These are phyloP conservation scores for Trematocara variabile DNA, from an alignment of 2,113 vertebrate genomes.

Conservation along the genomic window DNA sequence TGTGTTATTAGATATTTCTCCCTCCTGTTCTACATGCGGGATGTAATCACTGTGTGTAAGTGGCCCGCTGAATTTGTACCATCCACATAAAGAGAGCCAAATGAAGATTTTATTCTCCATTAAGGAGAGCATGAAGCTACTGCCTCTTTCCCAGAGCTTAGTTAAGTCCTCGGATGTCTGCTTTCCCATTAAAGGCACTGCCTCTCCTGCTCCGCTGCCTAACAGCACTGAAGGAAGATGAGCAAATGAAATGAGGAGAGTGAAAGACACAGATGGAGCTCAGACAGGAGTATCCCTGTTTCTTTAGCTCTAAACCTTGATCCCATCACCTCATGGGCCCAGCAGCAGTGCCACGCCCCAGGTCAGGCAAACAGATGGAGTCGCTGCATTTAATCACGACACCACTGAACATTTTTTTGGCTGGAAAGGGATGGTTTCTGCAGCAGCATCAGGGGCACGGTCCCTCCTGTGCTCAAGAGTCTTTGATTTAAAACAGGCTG, in stretches of 20 bases:
- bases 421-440: background rate
- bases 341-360: background rate
- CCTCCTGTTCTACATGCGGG: background rate
- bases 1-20: background rate
- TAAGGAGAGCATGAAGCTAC: constrained; percentile 14
- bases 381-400: constrained; percentile 34
- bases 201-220: background rate
- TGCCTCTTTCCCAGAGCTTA: constrained; percentile 20
- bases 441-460: background rate
- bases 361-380: constrained; percentile 34
- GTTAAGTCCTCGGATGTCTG: constrained; percentile 56
- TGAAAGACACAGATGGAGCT: constrained; percentile 18
- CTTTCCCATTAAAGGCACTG: constrained; percentile 11
- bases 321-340: constrained; percentile 14
- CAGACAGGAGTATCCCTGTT: background rate
- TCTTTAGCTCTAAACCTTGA: constrained; percentile 7
- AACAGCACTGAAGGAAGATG: constrained; percentile 38
- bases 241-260: constrained; percentile 29
- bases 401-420: background rate
- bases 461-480: background rate
- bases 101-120: constrained; percentile 34
- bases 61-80: background rate
- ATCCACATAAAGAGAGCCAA: background rate
- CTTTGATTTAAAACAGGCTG: constrained; percentile 30
- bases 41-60: constrained; percentile 13